Evolutionary conservation across 2,113 vertebrate genomes (phyloP).

Genomic region (Trichechus manatus): DNA sequence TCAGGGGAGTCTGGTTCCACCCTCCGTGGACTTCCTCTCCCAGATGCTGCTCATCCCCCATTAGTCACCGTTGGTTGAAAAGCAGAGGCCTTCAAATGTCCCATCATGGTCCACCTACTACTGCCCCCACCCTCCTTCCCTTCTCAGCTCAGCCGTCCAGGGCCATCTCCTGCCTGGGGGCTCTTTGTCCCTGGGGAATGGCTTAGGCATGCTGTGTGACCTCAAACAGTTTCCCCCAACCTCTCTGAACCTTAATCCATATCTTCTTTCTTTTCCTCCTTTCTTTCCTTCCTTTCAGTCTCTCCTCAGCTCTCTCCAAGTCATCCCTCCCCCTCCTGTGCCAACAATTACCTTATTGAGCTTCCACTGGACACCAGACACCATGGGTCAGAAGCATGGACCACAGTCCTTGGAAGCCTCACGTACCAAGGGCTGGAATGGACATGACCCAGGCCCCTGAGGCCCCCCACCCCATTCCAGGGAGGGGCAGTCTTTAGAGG

Average conservation of each 20-base stretch:
- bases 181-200: too few species aligned
- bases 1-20: not conserved
- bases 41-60: conserved; percentile 51
- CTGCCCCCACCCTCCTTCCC: not conserved
- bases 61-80: conserved; percentile 66
- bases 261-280: not conserved
- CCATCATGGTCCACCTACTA: not conserved
- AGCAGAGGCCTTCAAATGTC: not conserved
- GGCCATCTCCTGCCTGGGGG: not conserved
- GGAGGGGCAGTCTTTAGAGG: not conserved
- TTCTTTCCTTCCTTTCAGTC: not conserved
- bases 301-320: not conserved
- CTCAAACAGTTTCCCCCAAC: not conserved
- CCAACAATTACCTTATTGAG: not conserved
- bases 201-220: conserved; percentile 10
- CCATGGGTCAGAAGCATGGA: not conserved
- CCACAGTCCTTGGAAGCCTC: not conserved
- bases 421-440: not conserved
- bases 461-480: too few species aligned
- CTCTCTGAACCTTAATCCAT: not conserved
- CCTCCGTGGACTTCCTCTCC: not conserved
- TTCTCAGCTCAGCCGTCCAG: not conserved
- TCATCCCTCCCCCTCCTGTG: not conserved
- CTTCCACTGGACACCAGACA: not conserved
- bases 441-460: not conserved